phyloP scores from a whole-genome alignment of 1,140 invertebrate species.

The Wasmannia auropunctata region DNA sequence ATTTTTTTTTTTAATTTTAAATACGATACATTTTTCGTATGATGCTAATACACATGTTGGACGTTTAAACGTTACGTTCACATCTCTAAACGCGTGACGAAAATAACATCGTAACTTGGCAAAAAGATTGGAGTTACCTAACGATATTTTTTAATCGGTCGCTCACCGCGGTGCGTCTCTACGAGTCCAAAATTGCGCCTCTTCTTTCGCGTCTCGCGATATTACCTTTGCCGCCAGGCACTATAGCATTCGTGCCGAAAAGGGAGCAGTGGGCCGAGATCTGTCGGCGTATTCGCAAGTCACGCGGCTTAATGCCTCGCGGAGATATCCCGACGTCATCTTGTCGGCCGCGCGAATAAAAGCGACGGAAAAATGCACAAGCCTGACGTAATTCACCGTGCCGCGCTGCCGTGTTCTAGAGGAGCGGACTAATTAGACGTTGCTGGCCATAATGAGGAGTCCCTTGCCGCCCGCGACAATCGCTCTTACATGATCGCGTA shows the following conservation, averaged over 20 bases:
- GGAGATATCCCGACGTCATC: slow-evolving; percentile 40
- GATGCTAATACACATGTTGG: too few species aligned
- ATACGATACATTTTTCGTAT: too few species aligned
- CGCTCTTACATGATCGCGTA: slow-evolving; percentile 30
- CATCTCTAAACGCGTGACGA: neutral
- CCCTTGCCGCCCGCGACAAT: slow-evolving; percentile 23
- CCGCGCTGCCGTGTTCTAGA: slow-evolving; percentile 7
- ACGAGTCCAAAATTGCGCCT: slow-evolving; percentile 14
- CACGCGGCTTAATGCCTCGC: slow-evolving; percentile 51
- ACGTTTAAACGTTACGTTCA: neutral
- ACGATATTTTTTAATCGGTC: slow-evolving; percentile 1
- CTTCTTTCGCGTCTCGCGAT: slow-evolving; percentile 32
- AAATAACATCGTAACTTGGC: slow-evolving; percentile 1
- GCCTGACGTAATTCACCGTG: slow-evolving; percentile 41
- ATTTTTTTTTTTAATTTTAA: neutral
- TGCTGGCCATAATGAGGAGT: slow-evolving; percentile 8
- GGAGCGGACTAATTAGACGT: slow-evolving; percentile 44
- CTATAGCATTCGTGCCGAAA: slow-evolving; percentile 9
- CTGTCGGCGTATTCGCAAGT: slow-evolving; percentile 29
- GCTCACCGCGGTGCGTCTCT: neutral
- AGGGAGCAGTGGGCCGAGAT: slow-evolving; percentile 50
- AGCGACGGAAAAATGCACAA: slow-evolving; percentile 21
- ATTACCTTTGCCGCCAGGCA: slow-evolving; percentile 23
- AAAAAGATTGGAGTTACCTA: slow-evolving; percentile 6
- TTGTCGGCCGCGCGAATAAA: slow-evolving; percentile 15